A percentile compares a stretch with the other conserved stretches of the same genome.
These are phyloP conservation scores for Amblyraja radiata DNA, from an alignment of 2,797 vertebrate species.

Conservation along the genomic window DNA sequence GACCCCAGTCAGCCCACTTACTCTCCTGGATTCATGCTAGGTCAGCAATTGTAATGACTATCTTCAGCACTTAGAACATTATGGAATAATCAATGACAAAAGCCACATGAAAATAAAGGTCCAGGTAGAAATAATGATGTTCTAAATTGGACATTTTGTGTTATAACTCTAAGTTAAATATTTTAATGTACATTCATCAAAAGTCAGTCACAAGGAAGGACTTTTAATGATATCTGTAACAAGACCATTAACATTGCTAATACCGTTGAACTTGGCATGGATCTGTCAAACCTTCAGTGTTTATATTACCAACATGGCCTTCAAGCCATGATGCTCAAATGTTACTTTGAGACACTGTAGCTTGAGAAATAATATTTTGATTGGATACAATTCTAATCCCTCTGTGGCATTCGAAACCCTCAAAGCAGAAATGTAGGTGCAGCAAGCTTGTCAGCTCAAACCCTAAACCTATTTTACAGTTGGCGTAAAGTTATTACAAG, in stretches of 20 bases:
- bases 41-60: neutral
- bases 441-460: neutral
- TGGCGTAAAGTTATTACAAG: neutral
- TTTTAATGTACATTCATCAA: neutral
- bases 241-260: conserved; percentile 10
- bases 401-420: neutral
- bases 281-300: neutral
- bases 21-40: neutral
- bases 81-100: neutral
- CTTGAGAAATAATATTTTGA: conserved; percentile 11
- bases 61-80: neutral
- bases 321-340: neutral
- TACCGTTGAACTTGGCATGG: neutral
- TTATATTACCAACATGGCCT: neutral
- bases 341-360: neutral
- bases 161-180: neutral
- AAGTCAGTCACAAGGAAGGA: neutral
- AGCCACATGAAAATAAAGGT: neutral
- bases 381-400: neutral
- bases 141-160: neutral
- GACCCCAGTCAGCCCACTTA: neutral
- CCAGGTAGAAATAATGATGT: neutral
- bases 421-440: conserved; percentile 1
- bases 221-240: conserved; percentile 1
- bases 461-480: neutral